Evolutionary conservation across 2,888 invertebrate genomes (phyloP), one percentile per base, ranked within the genome.

Genomic region (Clanis bilineata): DNA sequence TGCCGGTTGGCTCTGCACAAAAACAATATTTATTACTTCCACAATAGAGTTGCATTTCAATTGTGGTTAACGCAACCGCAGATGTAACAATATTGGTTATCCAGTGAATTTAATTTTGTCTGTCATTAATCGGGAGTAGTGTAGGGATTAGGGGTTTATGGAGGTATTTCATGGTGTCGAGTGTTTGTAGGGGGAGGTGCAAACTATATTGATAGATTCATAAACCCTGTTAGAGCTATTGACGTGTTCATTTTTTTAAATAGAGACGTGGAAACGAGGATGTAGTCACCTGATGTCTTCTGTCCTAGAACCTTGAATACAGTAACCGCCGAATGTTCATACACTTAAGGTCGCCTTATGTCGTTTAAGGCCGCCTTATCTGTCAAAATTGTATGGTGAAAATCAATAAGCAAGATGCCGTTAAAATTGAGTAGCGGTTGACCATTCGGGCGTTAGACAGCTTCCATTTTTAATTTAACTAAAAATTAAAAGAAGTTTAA

Each of bases 81-180:
- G 79, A 83, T 86, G 83, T 82, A 81, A 76, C 83, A 82, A 80
- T 87, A 84, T 84, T 80, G 82, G 79, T 82, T 81, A 79, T 71
- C 76, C 72, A 73, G 80, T 80, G 85, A 87, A 85, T 88, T 89
- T 86, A 87, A 90, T 89, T 90, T 84, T 78, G 83, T 78, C 78
- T 82, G 79, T 84, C 88, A 88, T 90, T 89, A 87, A 90, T 87
- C 83, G 85, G 79, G 79, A 81, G 84, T 73, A 76, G 75, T 80
- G 79, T 82, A 70, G 80, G 88, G 86, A 86, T 90, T 86, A 88
- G 82, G 72, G 67, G 79, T 86, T 88, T 86, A 81, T 83, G 82
- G 79, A 73, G 71, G 71, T 79, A 79, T 83, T 78, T 83, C 74
- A 81, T 77, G 76, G 67, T 62, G 58, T 65, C 63, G 61, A 64